Conservation (phyloP, 2,888 invertebrate species). For the Poecilobothrus nobilitatus region DNA sequence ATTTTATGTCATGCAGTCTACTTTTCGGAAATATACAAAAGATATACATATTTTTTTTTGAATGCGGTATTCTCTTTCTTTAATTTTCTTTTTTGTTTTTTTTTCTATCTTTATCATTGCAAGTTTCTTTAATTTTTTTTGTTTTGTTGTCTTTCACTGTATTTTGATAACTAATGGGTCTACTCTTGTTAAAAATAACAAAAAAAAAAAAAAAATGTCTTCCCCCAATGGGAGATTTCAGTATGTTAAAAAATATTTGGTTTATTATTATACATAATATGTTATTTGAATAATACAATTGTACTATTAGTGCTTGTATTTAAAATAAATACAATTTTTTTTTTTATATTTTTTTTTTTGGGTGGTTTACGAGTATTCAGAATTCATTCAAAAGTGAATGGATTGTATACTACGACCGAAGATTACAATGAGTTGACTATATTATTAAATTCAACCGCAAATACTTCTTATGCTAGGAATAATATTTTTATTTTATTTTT, state of each 20-base stretch:
- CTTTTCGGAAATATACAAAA: too few relatives aligned
- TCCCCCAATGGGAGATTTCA: background rate
- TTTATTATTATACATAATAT: background rate
- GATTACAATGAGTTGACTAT: background rate
- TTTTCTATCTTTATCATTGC: background rate
- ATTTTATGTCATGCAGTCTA: too few relatives aligned
- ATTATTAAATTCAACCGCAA: background rate
- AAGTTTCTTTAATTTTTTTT: background rate
- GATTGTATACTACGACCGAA: too few relatives aligned
- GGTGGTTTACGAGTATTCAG: background rate
- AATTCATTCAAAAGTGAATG: background rate
- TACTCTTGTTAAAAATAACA: background rate
- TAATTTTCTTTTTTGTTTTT: background rate
- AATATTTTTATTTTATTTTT: too few relatives aligned
- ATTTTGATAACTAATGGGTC: conserved; percentile 1
- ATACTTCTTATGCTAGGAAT: background rate
- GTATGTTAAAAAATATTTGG: background rate
- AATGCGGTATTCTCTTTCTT: background rate
- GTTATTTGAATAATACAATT: too few relatives aligned
- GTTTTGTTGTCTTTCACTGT: background rate
- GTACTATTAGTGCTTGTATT: too few relatives aligned
- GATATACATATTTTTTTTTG: background rate
- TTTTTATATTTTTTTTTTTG: too few relatives aligned
- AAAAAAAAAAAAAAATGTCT: background rate
- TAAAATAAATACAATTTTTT: too few relatives aligned